Percentiles rank a stretch among this genome's conserved stretches.
These are phyloP conservation scores for Aporrectodea caliginosa DNA, from an alignment of 1,140 invertebrate genomes.

Conservation along the genomic window DNA sequence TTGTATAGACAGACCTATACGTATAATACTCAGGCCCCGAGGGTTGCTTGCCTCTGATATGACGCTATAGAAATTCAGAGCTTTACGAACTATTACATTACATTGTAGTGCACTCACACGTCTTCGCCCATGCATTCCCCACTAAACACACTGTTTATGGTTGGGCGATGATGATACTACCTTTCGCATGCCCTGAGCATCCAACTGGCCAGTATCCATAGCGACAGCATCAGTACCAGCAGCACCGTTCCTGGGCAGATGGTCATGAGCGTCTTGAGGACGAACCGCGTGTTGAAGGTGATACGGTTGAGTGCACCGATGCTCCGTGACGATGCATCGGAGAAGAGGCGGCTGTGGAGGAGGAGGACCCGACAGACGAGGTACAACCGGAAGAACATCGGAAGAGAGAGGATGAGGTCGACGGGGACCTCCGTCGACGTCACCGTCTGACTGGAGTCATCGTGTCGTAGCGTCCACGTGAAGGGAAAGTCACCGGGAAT, in stretches of 20 bases:
- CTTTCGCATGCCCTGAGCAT: slow-evolving; percentile 96
- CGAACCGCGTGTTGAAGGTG: slow-evolving; percentile 98
- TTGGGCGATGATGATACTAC: slow-evolving; percentile 59
- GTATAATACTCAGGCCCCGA: too few species aligned
- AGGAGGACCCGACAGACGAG: slow-evolving; percentile 99
- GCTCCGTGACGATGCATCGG: slow-evolving; percentile 79
- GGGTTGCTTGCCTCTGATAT: too few species aligned
- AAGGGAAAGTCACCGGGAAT: slow-evolving; percentile 94
- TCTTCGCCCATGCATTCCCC: too few species aligned
- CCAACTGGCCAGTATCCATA: slow-evolving; percentile 99
- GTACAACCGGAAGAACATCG: slow-evolving; percentile 98
- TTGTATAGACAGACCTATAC: too few species aligned
- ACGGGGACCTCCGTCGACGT: slow-evolving; percentile 45
- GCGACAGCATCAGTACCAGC: slow-evolving; percentile 92
- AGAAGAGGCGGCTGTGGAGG: slow-evolving; percentile 97
- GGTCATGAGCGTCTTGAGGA: slow-evolving; percentile 99
- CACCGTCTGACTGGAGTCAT: slow-evolving; percentile 43
- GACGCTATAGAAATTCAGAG: too few species aligned
- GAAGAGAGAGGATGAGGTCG: slow-evolving; percentile 92
- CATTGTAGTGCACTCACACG: too few species aligned
- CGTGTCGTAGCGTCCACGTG: slow-evolving; percentile 77
- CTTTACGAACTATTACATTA: too few species aligned
- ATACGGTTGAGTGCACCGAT: slow-evolving; percentile 95
- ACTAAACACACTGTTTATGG: too few species aligned
- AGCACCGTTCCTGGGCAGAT: slow-evolving; percentile 98